Evolutionary conservation across 2,797 vertebrate species (phyloP), one percentile per base, ranked within the genome.

Genomic region (Hoplostethus mediterraneus): DNA sequence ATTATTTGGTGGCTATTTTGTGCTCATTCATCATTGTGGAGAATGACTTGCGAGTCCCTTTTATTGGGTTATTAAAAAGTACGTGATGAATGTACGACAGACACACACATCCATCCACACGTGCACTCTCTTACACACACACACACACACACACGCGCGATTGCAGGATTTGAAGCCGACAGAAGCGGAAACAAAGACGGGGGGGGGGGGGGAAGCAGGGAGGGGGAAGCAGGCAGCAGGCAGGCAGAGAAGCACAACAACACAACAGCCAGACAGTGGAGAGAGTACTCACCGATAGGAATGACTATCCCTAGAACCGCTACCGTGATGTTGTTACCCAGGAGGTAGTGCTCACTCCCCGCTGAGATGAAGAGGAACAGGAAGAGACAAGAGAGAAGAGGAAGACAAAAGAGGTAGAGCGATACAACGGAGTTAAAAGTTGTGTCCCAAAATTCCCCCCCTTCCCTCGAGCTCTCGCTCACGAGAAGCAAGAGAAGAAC

Each of bases 231-330:
- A 71, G 67, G 21, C 21, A 21, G 21, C 21, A 21, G 21, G 21
- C 21, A 21, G 21, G 70, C 61, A 48, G 47, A 77, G 57, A 70
- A 81, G 88, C 83, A 6, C 69, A 83, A 21, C n/a, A 51, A 80
- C 70, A 77, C 73, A 71, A 71, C 82, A 31, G 36, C 5, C n/a
- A 63, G 57, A 28, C 63, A 71, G 75, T 74, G 16, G 51, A 59
- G 51, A 59, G 66, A 60, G 63, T 87, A 94, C 97, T 97, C 94
- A 99, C 98, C 97, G 13, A 99, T 95, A 87, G 97, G 98, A 81
- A 98, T 97, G 65, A 97, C 93, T 74, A 98, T 96, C 57, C 97
- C 97, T 89, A 99, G 93, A 75, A 97, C 95, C 25, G 97, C 97
- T 57, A 98, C 96, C 21, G 97, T 98, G 87, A 98, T 95, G 54